Evolutionary conservation across 2,113 vertebrate genomes (phyloP).

Genomic region (Pelusios castaneus): DNA sequence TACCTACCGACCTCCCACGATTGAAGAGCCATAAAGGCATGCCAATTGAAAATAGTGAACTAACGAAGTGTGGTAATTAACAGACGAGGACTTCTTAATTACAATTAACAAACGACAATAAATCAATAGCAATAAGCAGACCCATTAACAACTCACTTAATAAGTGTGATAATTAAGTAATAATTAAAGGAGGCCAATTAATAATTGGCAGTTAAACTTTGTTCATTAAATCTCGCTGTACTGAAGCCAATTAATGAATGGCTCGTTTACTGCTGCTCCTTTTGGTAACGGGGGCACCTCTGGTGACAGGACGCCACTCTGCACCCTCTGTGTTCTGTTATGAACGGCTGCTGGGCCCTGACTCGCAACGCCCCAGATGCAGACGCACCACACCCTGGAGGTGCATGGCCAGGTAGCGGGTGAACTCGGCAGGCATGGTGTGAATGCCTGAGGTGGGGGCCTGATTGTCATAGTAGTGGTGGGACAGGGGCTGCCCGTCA

Average conservation of each 20-base stretch:
- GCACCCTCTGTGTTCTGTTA: too few species aligned
- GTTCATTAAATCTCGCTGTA: too few species aligned
- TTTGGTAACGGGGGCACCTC: too few species aligned
- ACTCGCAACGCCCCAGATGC: not conserved
- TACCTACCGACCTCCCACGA: too few species aligned
- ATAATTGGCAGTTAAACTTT: not conserved
- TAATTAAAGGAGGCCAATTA: not conserved
- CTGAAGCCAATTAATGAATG: not conserved
- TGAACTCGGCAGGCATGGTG: not conserved
- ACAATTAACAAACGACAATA: not conserved
- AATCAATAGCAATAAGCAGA: not conserved
- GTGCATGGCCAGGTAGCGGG: not conserved
- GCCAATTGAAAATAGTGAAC: too few species aligned
- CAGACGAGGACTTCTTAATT: not conserved
- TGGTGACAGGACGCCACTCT: too few species aligned
- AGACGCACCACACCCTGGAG: not conserved
- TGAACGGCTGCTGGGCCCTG: not conserved
- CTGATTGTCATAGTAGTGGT: constrained; percentile 20
- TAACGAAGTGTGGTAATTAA: not conserved
- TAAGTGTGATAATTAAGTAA: not conserved
- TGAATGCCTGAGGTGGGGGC: accelerated
- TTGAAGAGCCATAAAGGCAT: too few species aligned
- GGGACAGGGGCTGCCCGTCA: not conserved
- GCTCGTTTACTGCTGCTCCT: not conserved
- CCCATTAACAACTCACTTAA: not conserved